Evolutionary conservation across 2,888 invertebrate species (phyloP).

Genomic region (Eledone cirrhosa): DNA sequence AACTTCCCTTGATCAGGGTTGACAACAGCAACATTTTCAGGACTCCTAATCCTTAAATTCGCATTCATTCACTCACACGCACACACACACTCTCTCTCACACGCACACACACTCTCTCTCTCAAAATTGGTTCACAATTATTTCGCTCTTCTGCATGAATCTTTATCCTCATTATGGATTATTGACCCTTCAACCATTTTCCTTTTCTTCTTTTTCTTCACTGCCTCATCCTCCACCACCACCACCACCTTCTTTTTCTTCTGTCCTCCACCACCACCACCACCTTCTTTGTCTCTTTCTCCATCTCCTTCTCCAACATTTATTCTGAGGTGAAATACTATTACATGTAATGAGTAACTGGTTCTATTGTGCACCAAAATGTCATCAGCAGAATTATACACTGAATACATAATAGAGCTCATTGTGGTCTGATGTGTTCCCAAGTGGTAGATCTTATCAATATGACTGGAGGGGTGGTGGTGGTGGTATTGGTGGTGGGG

Average conservation of each 20-base stretch:
- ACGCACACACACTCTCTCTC: constrained; percentile 27
- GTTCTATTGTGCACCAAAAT: too few relatives aligned
- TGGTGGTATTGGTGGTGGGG: too few relatives aligned
- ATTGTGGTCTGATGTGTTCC: background rate
- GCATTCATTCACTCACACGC: constrained; percentile 17
- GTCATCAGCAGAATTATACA: too few relatives aligned
- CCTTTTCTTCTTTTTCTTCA: background rate
- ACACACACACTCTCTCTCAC: constrained; percentile 23
- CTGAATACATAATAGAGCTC: too few relatives aligned
- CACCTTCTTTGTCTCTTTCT: background rate
- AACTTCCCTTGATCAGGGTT: too few relatives aligned
- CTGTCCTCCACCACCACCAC: background rate
- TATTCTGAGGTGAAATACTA: background rate
- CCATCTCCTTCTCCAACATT: constrained; percentile 5
- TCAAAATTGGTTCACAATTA: background rate
- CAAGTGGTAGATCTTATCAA: background rate
- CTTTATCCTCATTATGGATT: background rate
- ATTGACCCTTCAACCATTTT: background rate
- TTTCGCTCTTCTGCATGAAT: background rate
- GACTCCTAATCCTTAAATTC: background rate
- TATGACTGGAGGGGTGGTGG: background rate
- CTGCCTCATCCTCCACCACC: background rate
- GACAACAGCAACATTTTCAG: too few relatives aligned
- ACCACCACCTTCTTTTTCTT: background rate
- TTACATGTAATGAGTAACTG: too few relatives aligned